Evolutionary conservation across 1,140 invertebrate genomes (phyloP), one percentile per base, ranked within the genome.

Genomic region (Drosophila littoralis): DNA sequence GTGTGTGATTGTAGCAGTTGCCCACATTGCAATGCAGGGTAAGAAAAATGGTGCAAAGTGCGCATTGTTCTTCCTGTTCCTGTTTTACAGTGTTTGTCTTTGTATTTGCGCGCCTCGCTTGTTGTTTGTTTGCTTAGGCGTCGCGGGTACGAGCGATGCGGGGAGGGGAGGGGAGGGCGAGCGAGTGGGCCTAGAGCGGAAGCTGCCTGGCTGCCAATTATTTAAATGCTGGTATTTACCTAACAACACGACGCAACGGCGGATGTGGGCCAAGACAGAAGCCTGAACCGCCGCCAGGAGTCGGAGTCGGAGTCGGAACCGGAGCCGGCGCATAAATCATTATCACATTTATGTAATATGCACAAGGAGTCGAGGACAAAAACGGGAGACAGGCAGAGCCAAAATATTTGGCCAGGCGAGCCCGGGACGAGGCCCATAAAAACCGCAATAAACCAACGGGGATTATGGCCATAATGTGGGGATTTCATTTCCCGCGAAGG

Each of bases 161-260:
- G 60, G 36, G 38, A 35, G 13, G 7, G 40, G 42, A 51, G 13
- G 15, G 40, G 28, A 15, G 13, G 65, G 28, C 6, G 36, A 33
- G 45, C 7, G 59, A n/a, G 6, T 40, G 10, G 22, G 32, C 66
- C 77, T 63, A 52, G 33, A 80, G 73, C 83, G 84, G 84, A 83
- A 88, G 83, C 77, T 80, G 84, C 66, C 63, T 66, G 80, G 77
- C 75, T 83, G 83, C 84, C 84, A 88, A 88, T 88, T 88, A 88
- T 88, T 88, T 89, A 88, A 88, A 88, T 88, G 83, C 83, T 83
- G 84, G 83, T 89, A 88, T 88, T 88, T 88, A 88, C 83, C 82
- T 76, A 88, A 79, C 57, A 66, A 85, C 81, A 70, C 72, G 13
- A 52, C 55, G 46, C 17, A 17, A 33, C 46, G 54, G 60, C 84